Base-by-base conservation (phyloP, 1,140 invertebrate genomes). In the Centruroides sculpturatus region DNA sequence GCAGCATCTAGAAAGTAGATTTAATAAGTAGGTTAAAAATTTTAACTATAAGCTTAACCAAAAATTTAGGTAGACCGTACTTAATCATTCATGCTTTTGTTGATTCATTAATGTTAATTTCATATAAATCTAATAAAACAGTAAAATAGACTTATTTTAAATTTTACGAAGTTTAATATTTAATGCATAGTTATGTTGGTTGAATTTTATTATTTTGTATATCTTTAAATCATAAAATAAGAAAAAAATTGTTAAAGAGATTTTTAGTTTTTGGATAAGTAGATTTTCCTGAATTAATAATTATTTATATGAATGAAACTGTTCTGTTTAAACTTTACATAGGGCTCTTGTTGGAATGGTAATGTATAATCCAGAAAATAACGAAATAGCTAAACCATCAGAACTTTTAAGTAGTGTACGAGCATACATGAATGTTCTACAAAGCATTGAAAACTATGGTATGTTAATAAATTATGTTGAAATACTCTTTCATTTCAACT, bases 381-480 rank as follows among this genome's bases (percentile, higher is more conserved):
- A 85, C 77, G 93, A 96, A 77, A 98, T 98, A 60, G 93, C 93
- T n/a, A 98, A 98, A 77, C 96, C 96, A 9, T 96, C 92, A 0
- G 96, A 99, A 73, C 75, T 99, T 35, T 77, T 99, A 35, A 85
- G 88, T 4, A 94, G 91, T 71, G 92, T 99, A 1, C 79, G 87
- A 63, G 89, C 95, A 12, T 97, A 98, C 67, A 98, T 99, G 93
- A 95, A 91, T 77, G 95, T 98, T 6, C 74, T 99, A 23, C 95
- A 99, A 75, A 94, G 90, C 35, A 89, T 99, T n/a, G 97, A 99
- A 75, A 98, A 98, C 77, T 97, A 98, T 78, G 80, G 82, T 84
- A 70, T 70, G 69, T 59, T 10, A 23, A 23, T 23, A 23, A 23
- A 23, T 23, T 23, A 23, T 23, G 23, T 23, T 23, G 2, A 23